Evolutionary conservation across 2,113 vertebrate genomes (phyloP).

Genomic region (Thermophis baileyi): DNA sequence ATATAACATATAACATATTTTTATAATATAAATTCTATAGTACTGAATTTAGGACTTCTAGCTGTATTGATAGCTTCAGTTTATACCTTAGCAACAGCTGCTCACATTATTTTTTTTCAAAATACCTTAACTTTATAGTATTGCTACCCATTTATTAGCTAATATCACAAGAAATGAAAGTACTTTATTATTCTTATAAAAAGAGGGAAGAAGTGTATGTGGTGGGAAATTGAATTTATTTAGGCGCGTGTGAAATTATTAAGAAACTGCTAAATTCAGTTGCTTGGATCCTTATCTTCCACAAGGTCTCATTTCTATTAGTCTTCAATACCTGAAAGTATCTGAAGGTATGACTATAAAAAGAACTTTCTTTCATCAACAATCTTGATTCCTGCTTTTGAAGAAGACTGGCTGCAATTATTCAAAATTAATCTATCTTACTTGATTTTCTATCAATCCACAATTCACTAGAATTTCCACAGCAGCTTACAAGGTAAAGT

Average conservation of each 20-base stretch:
- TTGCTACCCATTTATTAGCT: not conserved
- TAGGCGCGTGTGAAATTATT: not conserved
- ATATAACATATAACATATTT: not conserved
- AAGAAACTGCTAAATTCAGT: constrained; percentile 2
- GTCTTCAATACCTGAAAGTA: not conserved
- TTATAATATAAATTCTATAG: not conserved
- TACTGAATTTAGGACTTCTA: not conserved
- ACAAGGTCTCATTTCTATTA: not conserved
- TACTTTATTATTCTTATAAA: not conserved
- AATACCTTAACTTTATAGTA: not conserved
- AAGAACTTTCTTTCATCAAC: not conserved
- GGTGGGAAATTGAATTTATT: not conserved
- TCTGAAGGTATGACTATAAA: not conserved
- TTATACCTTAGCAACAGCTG: not conserved
- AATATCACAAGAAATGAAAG: not conserved
- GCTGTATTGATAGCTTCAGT: not conserved
- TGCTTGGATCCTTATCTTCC: not conserved
- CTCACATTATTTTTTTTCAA: not conserved
- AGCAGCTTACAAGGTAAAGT: not conserved
- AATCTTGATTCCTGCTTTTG: not conserved
- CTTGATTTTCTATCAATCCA: not conserved
- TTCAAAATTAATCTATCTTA: not conserved
- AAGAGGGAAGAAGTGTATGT: not conserved
- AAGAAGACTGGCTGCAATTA: not conserved
- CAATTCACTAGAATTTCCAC: not conserved